Evolutionary conservation across 2,113 vertebrate genomes (phyloP).

Genomic region (Erinaceus europaeus): DNA sequence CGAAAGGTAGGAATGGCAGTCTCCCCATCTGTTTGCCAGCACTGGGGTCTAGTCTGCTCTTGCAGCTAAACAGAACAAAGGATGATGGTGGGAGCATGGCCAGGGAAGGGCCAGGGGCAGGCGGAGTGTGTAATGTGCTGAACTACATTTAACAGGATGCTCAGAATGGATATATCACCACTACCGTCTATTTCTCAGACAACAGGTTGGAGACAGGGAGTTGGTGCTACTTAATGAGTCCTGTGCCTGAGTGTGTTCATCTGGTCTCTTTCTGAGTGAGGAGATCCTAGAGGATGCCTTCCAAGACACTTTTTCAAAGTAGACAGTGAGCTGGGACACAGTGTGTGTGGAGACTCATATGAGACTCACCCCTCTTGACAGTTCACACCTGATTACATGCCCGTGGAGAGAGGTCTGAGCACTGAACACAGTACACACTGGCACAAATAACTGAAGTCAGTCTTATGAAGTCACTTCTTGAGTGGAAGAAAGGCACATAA

Average conservation of each 20-base stretch:
- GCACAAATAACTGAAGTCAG: neutral
- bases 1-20: neutral
- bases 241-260: neutral
- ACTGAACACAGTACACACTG: no score
- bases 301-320: neutral
- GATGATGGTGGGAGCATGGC: neutral
- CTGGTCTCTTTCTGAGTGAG: neutral
- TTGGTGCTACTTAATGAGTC: neutral
- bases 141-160: neutral
- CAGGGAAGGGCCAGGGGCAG: fast-evolving
- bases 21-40: neutral
- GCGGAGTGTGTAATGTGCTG: neutral
- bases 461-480: neutral
- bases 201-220: neutral
- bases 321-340: neutral
- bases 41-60: neutral
- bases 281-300: neutral
- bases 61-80: neutral
- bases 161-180: no score
- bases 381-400: conserved; percentile 24
- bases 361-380: neutral
- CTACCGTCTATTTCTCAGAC: neutral
- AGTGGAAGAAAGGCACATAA: neutral
- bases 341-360: neutral
- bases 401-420: no score